Conservation (phyloP, 2,888 invertebrate genomes). For the Serripes groenlandicus region DNA sequence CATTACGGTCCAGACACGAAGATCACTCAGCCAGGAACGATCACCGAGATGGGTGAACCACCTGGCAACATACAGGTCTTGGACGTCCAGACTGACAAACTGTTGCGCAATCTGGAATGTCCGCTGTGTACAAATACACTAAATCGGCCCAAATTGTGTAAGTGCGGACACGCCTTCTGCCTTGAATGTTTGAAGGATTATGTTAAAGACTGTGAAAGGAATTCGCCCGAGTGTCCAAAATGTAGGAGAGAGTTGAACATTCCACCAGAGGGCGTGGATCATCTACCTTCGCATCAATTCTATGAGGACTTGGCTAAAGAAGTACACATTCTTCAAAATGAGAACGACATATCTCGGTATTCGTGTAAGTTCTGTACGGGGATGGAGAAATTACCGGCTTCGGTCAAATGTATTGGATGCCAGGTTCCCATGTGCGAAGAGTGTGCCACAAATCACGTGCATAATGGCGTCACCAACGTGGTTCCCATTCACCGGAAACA, state of each 20-base stretch:
- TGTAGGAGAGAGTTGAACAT: constrained; percentile 29
- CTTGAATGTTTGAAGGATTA: constrained; percentile 45
- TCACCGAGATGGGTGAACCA: neutral
- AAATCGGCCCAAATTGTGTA: constrained; percentile 47
- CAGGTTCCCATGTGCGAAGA: constrained; percentile 62
- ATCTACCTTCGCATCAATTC: constrained; percentile 49
- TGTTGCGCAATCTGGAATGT: constrained; percentile 53
- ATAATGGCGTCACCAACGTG: constrained; percentile 63
- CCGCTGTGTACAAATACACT: constrained; percentile 47
- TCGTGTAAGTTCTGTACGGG: constrained; percentile 65
- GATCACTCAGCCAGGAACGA: no score
- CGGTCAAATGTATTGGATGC: constrained; percentile 59
- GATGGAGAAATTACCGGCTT: constrained; percentile 51
- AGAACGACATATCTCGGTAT: constrained; percentile 51
- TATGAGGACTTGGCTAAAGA: constrained; percentile 54
- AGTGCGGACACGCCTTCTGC: constrained; percentile 66
- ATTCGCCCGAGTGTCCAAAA: constrained; percentile 42
- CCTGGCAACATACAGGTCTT: neutral
- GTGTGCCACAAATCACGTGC: constrained; percentile 58
- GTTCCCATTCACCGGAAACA: constrained; percentile 61
- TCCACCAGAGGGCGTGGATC: constrained; percentile 41
- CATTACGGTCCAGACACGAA: no score
- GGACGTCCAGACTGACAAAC: constrained; percentile 38
- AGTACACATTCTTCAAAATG: constrained; percentile 48
- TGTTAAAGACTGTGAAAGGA: constrained; percentile 12